A percentile compares a stretch with the other conserved stretches of the same genome.
Evolutionary conservation across 1,140 invertebrate genomes (phyloP).

Genomic region (Drosophila subpulchrella): DNA sequence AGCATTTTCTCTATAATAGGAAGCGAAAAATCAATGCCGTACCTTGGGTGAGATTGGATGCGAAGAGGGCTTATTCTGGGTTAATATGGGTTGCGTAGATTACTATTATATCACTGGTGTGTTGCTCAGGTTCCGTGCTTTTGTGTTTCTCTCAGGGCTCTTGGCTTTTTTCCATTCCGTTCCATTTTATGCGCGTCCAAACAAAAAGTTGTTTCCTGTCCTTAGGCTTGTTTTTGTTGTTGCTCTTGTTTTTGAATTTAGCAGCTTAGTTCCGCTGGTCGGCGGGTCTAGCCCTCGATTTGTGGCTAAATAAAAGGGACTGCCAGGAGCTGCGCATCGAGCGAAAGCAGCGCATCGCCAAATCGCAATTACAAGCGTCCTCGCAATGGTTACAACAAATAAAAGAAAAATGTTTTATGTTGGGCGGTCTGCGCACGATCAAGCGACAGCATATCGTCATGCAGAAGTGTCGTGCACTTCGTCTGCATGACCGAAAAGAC

Average conservation of each 20-base stretch:
- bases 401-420: constrained; percentile 66
- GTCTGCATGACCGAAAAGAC: neutral
- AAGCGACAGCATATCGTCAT: constrained; percentile 25
- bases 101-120: constrained; percentile 49
- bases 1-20: constrained; percentile 34
- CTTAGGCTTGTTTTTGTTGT: neutral
- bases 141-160: constrained; percentile 18
- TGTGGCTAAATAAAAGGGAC: neutral
- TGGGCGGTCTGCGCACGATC: constrained; percentile 33
- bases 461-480: neutral
- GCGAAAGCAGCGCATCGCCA: constrained; percentile 17
- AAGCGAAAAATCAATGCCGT: constrained; percentile 45
- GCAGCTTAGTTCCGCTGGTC: constrained; percentile 16
- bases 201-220: constrained; percentile 22
- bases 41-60: constrained; percentile 31
- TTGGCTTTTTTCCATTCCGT: constrained; percentile 17
- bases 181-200: constrained; percentile 27
- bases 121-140: constrained; percentile 41
- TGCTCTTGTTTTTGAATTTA: constrained; percentile 18
- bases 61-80: constrained; percentile 1
- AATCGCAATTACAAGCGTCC: constrained; percentile 53
- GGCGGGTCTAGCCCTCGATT: neutral
- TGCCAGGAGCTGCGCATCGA: constrained; percentile 10
- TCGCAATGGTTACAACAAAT: constrained; percentile 59
- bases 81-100: constrained; percentile 7